Conservation (phyloP, 2,888 invertebrate genomes). For the Brachyptera putata region DNA sequence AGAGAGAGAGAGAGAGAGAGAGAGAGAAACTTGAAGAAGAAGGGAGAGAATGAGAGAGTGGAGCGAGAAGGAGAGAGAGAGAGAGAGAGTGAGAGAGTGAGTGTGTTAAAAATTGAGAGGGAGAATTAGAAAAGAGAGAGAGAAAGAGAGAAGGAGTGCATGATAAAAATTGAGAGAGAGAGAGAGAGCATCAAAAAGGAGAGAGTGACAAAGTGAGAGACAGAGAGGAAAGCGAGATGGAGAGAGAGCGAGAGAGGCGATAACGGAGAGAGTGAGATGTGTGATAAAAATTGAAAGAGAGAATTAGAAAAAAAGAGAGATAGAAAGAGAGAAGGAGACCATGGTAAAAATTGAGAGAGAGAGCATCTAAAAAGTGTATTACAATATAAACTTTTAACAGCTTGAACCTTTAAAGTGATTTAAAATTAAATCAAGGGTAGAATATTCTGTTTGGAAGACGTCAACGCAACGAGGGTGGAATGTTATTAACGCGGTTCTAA, state of each 20-base stretch:
- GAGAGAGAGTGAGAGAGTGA: slow-evolving; percentile 18
- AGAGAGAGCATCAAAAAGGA: background rate
- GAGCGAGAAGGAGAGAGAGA: slow-evolving; percentile 15
- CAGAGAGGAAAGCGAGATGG: background rate
- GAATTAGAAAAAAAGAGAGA: no score
- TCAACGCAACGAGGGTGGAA: no score
- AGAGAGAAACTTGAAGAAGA: slow-evolving; percentile 2
- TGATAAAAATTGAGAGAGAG: background rate
- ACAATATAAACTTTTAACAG: background rate
- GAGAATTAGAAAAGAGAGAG: slow-evolving; percentile 18
- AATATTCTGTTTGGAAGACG: background rate
- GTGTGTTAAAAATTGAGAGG: slow-evolving; percentile 1
- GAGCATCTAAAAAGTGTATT: no score
- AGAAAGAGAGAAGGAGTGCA: slow-evolving; percentile 6
- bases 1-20: slow-evolving; percentile 16
- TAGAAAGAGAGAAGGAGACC: no score
- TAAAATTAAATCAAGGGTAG: background rate
- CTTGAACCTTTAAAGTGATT: background rate
- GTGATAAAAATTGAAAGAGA: no score
- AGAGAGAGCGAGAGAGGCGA: no score
- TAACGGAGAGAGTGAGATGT: background rate
- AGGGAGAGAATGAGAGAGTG: slow-evolving; percentile 10
- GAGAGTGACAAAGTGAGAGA: no score
- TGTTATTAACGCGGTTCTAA: background rate
- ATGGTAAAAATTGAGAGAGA: no score